Evolutionary conservation across 2,797 vertebrate genomes (phyloP).

Genomic region (Yasuhikotakia modesta): DNA sequence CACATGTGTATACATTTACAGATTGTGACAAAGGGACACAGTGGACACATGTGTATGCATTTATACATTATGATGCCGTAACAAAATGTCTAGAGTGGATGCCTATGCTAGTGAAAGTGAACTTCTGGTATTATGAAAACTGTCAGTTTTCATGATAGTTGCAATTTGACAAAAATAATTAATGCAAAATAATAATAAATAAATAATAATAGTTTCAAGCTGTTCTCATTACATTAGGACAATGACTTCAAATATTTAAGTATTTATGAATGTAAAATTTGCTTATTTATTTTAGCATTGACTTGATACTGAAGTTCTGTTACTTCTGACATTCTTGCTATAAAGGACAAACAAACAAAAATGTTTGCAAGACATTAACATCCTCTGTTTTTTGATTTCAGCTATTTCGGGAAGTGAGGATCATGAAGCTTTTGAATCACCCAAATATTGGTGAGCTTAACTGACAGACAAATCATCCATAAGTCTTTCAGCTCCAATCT

Average conservation of each 20-base stretch:
- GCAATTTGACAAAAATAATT: no score
- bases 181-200: no score
- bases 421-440: slow-evolving; percentile 94
- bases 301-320: background rate
- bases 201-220: no score
- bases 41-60: slow-evolving; percentile 21
- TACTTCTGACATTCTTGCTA: background rate
- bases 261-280: background rate
- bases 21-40: background rate
- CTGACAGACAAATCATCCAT: slow-evolving; percentile 15
- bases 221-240: no score
- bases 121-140: no score
- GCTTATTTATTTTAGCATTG: background rate
- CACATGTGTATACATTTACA: slow-evolving; percentile 29
- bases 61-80: background rate
- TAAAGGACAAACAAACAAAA: slow-evolving; percentile 3
- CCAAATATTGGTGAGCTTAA: slow-evolving; percentile 89
- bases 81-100: no score
- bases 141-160: no score
- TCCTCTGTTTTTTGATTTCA: slow-evolving; percentile 60
- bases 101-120: no score
- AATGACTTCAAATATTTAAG: background rate
- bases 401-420: slow-evolving; percentile 92
- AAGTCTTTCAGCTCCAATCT: slow-evolving; percentile 33
- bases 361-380: slow-evolving; percentile 46